Conservation (phyloP, 2,113 vertebrate species). For the Astatoreochromis straeleni region DNA sequence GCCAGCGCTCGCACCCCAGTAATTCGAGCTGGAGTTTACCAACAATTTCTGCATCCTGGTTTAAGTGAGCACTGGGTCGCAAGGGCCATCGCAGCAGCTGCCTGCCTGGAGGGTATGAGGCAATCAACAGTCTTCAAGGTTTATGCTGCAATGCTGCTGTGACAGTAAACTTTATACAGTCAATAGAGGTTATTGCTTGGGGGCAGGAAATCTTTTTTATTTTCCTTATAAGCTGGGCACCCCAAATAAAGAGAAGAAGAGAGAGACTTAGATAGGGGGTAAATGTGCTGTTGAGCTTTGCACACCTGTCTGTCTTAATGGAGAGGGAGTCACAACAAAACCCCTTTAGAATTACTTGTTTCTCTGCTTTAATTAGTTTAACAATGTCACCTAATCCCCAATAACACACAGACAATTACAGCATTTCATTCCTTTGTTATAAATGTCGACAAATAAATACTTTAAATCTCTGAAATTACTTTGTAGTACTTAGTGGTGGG, state of each 20-base stretch:
- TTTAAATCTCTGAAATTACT: not conserved
- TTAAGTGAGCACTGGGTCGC: not conserved
- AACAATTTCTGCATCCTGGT: not conserved
- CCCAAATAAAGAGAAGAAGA: not conserved
- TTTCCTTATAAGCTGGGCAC: not conserved
- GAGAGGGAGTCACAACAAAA: not conserved
- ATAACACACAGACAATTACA: not conserved
- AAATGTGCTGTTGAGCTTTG: not conserved
- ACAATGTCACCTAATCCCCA: not conserved
- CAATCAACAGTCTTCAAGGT: not conserved
- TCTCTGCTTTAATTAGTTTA: not conserved
- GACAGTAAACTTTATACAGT: not conserved
- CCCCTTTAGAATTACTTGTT: not conserved
- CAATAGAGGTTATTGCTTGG: not conserved
- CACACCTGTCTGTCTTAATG: not conserved
- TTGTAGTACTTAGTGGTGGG: not conserved
- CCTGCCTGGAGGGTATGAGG: not conserved
- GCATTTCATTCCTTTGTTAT: not conserved
- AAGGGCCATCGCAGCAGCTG: not conserved
- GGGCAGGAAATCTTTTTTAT: not conserved
- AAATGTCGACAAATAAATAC: not conserved
- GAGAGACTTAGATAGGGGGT: not conserved
- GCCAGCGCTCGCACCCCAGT: not conserved
- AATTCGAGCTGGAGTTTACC: not conserved
- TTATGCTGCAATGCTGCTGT: not conserved